phyloP scores from a whole-genome alignment of 2,797 vertebrate species.

The Rhyacichthys aspro region DNA sequence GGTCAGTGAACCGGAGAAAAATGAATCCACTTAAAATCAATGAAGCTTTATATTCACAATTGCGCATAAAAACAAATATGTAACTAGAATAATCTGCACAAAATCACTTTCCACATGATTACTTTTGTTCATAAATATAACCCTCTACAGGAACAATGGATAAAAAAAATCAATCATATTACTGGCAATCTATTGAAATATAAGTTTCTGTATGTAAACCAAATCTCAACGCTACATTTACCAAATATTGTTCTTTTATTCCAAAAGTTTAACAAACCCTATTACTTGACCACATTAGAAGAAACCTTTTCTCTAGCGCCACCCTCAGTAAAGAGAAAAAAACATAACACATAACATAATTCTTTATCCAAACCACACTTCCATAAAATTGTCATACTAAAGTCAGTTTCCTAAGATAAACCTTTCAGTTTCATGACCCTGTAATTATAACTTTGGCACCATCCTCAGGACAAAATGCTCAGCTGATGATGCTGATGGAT shows the following conservation, averaged over 20 bases:
- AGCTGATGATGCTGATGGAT: slow-evolving; percentile 8
- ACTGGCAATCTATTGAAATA: no score
- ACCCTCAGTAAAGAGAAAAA: neutral
- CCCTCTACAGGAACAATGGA: no score
- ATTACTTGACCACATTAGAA: neutral
- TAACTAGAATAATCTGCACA: neutral
- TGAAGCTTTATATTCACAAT: neutral
- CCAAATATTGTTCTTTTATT: no score
- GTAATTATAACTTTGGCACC: slow-evolving; percentile 35
- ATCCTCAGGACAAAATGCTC: slow-evolving; percentile 34
- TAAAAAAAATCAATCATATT: no score
- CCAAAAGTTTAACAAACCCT: neutral
- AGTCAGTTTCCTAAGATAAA: slow-evolving; percentile 31
- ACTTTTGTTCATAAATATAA: no score
- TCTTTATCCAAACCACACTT: neutral
- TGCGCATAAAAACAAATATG: neutral
- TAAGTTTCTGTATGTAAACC: no score
- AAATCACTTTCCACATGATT: no score
- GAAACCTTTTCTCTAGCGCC: slow-evolving; percentile 8
- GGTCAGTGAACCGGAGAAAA: neutral
- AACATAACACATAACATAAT: neutral
- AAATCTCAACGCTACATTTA: no score
- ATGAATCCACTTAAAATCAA: neutral
- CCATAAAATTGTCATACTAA: neutral
- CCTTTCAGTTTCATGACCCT: neutral